Conservation (phyloP, 2,888 invertebrate species). For the Heliothis peltigera region DNA sequence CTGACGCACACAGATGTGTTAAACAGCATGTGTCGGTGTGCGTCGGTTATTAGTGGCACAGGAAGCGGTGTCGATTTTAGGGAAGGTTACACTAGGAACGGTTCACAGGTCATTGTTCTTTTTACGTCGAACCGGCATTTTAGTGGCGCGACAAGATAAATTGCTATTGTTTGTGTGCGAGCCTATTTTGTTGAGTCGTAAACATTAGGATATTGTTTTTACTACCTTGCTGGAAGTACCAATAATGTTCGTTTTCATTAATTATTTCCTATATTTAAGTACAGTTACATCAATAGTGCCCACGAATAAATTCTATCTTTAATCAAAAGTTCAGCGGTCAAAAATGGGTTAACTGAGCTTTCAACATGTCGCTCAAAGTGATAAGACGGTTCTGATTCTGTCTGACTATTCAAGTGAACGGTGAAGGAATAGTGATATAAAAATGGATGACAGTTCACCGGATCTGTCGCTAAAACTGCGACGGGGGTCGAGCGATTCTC, state of each 20-base stretch:
- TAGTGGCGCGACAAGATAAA: slow-evolving; percentile 80
- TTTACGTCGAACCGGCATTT: slow-evolving; percentile 79
- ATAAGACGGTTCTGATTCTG: slow-evolving; percentile 64
- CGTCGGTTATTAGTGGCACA: slow-evolving; percentile 79
- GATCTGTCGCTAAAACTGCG: slow-evolving; percentile 96
- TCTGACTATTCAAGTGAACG: slow-evolving; percentile 52
- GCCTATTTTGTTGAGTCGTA: slow-evolving; percentile 69
- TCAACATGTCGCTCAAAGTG: slow-evolving; percentile 73
- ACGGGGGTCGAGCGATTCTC: slow-evolving; percentile 95
- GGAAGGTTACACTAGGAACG: slow-evolving; percentile 84
- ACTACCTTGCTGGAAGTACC: slow-evolving; percentile 42
- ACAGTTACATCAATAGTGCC: slow-evolving; percentile 41
- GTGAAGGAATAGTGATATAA: slow-evolving; percentile 65
- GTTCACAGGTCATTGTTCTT: slow-evolving; percentile 87
- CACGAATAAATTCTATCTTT: slow-evolving; percentile 36
- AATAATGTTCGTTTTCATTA: slow-evolving; percentile 21
- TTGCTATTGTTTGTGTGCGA: slow-evolving; percentile 76
- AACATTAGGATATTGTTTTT: slow-evolving; percentile 61
- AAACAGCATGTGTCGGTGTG: slow-evolving; percentile 69
- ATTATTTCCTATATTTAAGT: slow-evolving; percentile 13
- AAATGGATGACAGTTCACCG: slow-evolving; percentile 94
- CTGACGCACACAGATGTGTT: slow-evolving; percentile 52
- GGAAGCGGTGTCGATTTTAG: slow-evolving; percentile 88
- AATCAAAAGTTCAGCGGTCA: slow-evolving; percentile 49
- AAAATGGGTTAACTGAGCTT: slow-evolving; percentile 64